Conservation (phyloP, 2,797 vertebrate genomes). For the Holocentrus rufus region DNA sequence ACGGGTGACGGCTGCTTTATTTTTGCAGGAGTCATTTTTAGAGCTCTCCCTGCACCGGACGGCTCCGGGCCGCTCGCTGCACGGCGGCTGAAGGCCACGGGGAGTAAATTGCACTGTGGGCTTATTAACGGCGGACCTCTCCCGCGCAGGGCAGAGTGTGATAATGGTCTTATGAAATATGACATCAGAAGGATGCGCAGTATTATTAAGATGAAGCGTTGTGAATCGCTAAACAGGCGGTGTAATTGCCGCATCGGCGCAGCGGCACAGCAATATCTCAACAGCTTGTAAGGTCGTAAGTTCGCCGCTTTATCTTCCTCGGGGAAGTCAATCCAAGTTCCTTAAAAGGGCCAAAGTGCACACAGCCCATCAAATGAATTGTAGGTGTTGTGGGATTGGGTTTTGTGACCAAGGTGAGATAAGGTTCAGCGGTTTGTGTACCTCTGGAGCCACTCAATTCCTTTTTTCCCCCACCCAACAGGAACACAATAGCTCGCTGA, state of each 20-base stretch:
- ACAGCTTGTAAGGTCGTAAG: constrained; percentile 24
- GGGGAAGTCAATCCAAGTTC: constrained; percentile 31
- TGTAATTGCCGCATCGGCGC: neutral
- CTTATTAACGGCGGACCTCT: no score
- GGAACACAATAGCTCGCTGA: constrained; percentile 51
- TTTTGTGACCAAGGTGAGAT: constrained; percentile 51
- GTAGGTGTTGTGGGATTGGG: constrained; percentile 33
- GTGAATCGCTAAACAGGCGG: neutral
- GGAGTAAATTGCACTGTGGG: neutral
- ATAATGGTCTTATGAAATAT: no score
- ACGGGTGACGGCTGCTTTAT: constrained; percentile 15
- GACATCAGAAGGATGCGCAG: constrained; percentile 4
- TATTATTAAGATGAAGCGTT: neutral
- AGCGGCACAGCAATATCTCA: neutral
- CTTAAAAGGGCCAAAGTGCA: constrained; percentile 36
- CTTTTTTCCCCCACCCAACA: constrained; percentile 26
- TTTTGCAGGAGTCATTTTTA: constrained; percentile 9
- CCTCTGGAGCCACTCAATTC: constrained; percentile 47
- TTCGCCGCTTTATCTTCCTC: constrained; percentile 35
- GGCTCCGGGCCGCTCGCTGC: neutral
- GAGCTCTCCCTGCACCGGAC: neutral
- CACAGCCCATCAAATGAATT: constrained; percentile 21
- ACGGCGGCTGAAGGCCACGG: neutral
- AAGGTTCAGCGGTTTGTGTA: constrained; percentile 39
- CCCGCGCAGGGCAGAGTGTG: no score